Base-by-base conservation (phyloP, 2,113 vertebrate genomes). In the Bubo scandiacus region DNA sequence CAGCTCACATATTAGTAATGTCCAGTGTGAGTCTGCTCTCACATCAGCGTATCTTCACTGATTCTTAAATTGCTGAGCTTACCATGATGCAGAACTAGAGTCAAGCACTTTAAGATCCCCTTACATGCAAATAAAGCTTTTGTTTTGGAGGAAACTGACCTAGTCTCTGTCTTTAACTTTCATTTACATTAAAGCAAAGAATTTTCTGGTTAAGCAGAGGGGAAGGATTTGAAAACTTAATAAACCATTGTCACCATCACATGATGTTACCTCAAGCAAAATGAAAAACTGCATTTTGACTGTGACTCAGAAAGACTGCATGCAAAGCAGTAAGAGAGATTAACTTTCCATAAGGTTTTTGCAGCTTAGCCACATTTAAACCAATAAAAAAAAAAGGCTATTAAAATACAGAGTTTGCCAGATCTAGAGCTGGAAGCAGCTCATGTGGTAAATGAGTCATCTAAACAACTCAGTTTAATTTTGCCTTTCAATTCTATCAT, bases 361-460 rank as follows among this genome's bases (percentile, higher is more conserved):
- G 80, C 73, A 95, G 92, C 12, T 78, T 68, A 90, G 45, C n/a
- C 62, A 91, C 90, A 91, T 83, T 71, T 77, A 82, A 96, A 90
- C 47, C 58, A 84, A 87, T 54, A 86, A 45, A 43, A 81, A 70
- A 80, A 85, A 86, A 91, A 71, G 10, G 15, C 68, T 80, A 72
- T 94, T 96, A 85, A 95, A 95, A 89, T 73, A 71, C 30, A 52
- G 68, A 68, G n/a, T 67, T 89, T 94, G 71, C 92, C 86, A 96
- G 82, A 86, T 59, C 34, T 54, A 88, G 55, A 90, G 70, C 58
- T 94, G 72, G 62, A 96, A 96, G 67, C 34, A 71, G 82, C 67
- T 93, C 81, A 72, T 95, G 55, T 70, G 81, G 90, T 83, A 73
- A 93, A 70, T 96, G 95, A 97, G 73, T 97, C 94, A 96, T 81